Percentiles rank a stretch among this genome's conserved stretches.
These are phyloP conservation scores for Nomada lathburiana DNA, from an alignment of 2,888 invertebrate genomes.

Conservation along the genomic window DNA sequence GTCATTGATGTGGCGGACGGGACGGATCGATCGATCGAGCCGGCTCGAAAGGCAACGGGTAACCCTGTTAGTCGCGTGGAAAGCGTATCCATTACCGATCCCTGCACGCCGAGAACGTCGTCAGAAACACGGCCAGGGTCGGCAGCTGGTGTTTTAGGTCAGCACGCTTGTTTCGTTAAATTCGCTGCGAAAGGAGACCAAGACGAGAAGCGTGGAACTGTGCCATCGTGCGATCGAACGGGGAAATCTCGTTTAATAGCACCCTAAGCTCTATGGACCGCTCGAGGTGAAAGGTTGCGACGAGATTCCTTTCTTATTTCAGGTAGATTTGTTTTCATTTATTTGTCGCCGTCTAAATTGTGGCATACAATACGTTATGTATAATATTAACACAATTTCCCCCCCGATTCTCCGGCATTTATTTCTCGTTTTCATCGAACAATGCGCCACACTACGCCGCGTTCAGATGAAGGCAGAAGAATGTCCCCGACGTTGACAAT, in stretches of 20 bases:
- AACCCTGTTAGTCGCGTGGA: slow-evolving; percentile 55
- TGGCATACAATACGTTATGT: no score
- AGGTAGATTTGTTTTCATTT: no score
- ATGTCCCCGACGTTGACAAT: background rate
- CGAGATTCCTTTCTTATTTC: no score
- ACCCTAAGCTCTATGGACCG: no score
- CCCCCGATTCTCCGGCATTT: no score
- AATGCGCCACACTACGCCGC: no score
- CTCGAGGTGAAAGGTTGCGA: no score
- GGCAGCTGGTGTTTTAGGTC: slow-evolving; percentile 54
- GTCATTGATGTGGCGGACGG: background rate
- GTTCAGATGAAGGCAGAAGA: background rate
- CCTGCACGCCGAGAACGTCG: slow-evolving; percentile 30
- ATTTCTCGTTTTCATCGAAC: no score
- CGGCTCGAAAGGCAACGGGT: slow-evolving; percentile 42
- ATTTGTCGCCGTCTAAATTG: no score
- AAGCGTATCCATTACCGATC: slow-evolving; percentile 56
- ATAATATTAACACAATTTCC: no score
- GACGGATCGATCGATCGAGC: slow-evolving; percentile 46
- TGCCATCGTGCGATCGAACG: slow-evolving; percentile 39
- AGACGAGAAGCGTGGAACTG: slow-evolving; percentile 26
- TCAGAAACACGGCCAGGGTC: slow-evolving; percentile 63
- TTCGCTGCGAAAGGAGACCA: slow-evolving; percentile 38
- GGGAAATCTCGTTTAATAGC: background rate
- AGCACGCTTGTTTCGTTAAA: slow-evolving; percentile 41